Percentiles rank a stretch among this genome's conserved stretches.
Evolutionary conservation across 2,888 invertebrate species (phyloP).

Genomic region (Sarcophaga variegata): DNA sequence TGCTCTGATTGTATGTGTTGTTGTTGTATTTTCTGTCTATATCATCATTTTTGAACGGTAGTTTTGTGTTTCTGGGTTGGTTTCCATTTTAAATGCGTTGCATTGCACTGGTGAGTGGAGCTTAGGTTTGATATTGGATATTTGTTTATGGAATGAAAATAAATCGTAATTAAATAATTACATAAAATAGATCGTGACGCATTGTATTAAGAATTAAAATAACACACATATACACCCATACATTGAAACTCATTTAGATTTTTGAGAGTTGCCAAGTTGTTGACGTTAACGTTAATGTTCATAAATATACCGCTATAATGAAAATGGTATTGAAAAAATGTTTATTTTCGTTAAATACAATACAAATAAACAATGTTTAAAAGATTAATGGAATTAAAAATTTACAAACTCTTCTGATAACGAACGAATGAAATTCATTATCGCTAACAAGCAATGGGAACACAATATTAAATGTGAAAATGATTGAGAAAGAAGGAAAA

Average conservation of each 20-base stretch:
- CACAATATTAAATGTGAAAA: too few relatives aligned
- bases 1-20: neutral
- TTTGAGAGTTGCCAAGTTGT: slow-evolving; percentile 55
- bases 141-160: slow-evolving; percentile 49
- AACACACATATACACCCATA: neutral
- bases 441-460: too few relatives aligned
- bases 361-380: too few relatives aligned
- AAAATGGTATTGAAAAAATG: too few relatives aligned
- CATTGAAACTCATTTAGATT: neutral
- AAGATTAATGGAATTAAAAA: too few relatives aligned
- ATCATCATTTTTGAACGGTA: slow-evolving; percentile 28
- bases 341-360: too few relatives aligned
- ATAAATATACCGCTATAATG: slow-evolving; percentile 18
- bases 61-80: neutral
- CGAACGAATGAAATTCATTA: too few relatives aligned
- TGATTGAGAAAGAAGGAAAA: too few relatives aligned
- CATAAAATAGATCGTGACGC: slow-evolving; percentile 67
- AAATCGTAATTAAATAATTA: slow-evolving; percentile 67
- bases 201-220: slow-evolving; percentile 53
- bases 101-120: slow-evolving; percentile 11
- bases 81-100: neutral
- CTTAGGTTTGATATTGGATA: slow-evolving; percentile 30
- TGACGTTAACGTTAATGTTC: neutral
- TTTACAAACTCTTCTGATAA: too few relatives aligned
- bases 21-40: slow-evolving; percentile 10